These are phyloP conservation scores for Scomberomorus guttatus DNA, from an alignment of 2,797 vertebrate genomes.

Conservation along the genomic window DNA sequence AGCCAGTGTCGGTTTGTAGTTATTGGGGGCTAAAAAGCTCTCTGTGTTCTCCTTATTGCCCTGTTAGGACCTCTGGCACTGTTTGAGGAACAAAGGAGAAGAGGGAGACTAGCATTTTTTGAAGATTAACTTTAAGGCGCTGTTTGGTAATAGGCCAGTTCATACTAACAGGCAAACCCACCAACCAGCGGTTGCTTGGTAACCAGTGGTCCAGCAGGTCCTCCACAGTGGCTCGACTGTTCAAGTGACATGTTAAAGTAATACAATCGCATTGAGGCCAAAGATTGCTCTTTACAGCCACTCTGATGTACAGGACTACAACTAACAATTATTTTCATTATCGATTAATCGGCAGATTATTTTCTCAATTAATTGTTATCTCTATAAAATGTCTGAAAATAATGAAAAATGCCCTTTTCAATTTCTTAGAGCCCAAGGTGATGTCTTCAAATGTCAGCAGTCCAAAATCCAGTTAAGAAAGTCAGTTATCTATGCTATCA, in stretches of 20 bases:
- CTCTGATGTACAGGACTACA: neutral
- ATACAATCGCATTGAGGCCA: neutral
- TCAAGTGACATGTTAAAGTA: conserved; percentile 29
- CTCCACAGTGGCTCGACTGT: conserved; percentile 27
- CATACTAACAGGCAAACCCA: neutral
- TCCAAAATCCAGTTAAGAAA: too few species aligned
- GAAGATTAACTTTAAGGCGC: conserved; percentile 61
- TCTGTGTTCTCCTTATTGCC: conserved; percentile 9
- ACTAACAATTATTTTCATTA: neutral
- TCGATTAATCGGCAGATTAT: too few species aligned
- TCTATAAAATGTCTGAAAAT: too few species aligned
- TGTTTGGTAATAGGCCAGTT: conserved; percentile 27
- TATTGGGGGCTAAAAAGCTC: conserved; percentile 19
- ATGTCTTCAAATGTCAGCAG: too few species aligned
- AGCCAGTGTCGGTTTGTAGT: conserved; percentile 19
- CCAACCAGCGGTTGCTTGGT: conserved; percentile 41
- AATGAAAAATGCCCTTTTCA: too few species aligned
- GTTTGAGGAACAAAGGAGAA: conserved; percentile 57
- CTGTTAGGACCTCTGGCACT: conserved; percentile 41
- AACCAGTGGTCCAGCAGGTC: conserved; percentile 38
- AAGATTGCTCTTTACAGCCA: neutral
- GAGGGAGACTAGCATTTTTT: conserved; percentile 55
- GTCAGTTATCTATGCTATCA: too few species aligned
- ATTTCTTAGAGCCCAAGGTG: too few species aligned
- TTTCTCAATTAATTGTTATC: too few species aligned